A percentile compares a stretch with the other conserved stretches of the same genome.
These are phyloP conservation scores for Escarpia spicata DNA, from an alignment of 2,888 invertebrate species.

Conservation along the genomic window DNA sequence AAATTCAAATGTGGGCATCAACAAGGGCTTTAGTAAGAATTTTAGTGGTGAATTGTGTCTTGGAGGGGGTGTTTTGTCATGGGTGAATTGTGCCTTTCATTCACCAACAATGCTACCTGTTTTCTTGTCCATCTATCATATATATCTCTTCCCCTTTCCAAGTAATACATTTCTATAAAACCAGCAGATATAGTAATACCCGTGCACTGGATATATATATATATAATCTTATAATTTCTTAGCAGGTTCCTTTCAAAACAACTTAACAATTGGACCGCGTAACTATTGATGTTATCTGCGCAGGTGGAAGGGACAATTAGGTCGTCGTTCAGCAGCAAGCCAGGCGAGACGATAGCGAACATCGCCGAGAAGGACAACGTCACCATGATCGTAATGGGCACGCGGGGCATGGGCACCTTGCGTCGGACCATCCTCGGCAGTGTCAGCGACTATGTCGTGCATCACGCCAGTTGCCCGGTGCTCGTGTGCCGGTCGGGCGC, in stretches of 20 bases:
- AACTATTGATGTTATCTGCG: not conserved
- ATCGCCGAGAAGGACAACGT: not conserved
- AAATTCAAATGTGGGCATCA: not conserved
- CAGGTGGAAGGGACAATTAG: slow-evolving; percentile 22
- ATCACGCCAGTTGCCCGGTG: slow-evolving; percentile 21
- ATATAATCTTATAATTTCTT: too few species aligned
- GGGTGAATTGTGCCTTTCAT: not conserved
- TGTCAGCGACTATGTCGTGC: slow-evolving; percentile 21
- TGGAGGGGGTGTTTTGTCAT: too few species aligned
- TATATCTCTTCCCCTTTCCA: not conserved
- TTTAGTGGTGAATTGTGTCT: not conserved
- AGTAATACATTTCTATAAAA: not conserved
- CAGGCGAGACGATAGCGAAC: slow-evolving; percentile 13
- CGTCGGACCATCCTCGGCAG: slow-evolving; percentile 23
- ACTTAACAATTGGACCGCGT: not conserved
- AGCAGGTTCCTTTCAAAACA: too few species aligned
- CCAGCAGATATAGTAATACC: not conserved
- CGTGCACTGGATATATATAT: not conserved
- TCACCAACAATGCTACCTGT: not conserved
- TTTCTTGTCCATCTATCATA: too few species aligned
- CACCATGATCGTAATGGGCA: slow-evolving; percentile 22
- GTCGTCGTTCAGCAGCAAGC: slow-evolving; percentile 24
- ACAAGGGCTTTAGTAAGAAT: not conserved
- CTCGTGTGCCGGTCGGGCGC: not conserved
- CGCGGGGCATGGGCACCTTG: slow-evolving; percentile 23